A percentile compares a stretch with the other conserved stretches of the same genome.
These are phyloP conservation scores for Sitta europaea DNA, from an alignment of 2,113 vertebrate genomes.

Conservation along the genomic window DNA sequence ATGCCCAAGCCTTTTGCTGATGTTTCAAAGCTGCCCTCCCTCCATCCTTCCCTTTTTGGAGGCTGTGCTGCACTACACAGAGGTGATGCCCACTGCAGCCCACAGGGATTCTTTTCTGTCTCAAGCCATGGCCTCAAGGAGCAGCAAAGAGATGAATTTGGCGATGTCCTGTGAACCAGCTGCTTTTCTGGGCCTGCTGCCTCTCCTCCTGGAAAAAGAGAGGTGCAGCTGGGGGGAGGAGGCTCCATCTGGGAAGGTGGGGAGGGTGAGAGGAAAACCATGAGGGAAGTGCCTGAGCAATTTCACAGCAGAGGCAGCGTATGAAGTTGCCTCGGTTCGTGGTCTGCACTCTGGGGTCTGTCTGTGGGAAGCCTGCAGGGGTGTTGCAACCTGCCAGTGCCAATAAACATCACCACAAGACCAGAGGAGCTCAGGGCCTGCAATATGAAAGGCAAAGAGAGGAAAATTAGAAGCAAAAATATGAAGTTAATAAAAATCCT, in stretches of 20 bases:
- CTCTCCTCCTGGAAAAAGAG: constrained; percentile 21
- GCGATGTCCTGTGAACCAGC: neutral
- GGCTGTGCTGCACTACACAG: neutral
- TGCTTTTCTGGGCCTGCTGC: constrained; percentile 9
- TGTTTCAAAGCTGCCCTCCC: neutral
- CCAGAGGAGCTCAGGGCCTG: constrained; percentile 34
- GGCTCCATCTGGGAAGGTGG: constrained; percentile 21
- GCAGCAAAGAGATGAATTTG: neutral
- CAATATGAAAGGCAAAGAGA: constrained; percentile 65
- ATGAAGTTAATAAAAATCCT: constrained; percentile 77
- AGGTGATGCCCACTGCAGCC: neutral
- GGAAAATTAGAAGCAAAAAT: constrained; percentile 72
- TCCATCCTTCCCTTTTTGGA: neutral
- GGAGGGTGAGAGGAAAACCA: neutral
- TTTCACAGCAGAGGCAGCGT: constrained; percentile 39
- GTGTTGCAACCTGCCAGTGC: constrained; percentile 63
- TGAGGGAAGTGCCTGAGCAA: constrained; percentile 52
- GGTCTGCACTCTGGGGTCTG: constrained; percentile 59
- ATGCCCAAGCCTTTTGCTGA: neutral
- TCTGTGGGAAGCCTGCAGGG: constrained; percentile 66
- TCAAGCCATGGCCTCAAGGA: neutral
- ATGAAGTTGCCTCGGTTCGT: constrained; percentile 33
- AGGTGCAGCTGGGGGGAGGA: neutral
- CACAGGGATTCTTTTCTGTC: neutral
- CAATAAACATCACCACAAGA: constrained; percentile 66